A percentile compares a stretch with the other conserved stretches of the same genome.
Conservation (phyloP, 2,797 vertebrate species). For the Mus spretus region DNA sequence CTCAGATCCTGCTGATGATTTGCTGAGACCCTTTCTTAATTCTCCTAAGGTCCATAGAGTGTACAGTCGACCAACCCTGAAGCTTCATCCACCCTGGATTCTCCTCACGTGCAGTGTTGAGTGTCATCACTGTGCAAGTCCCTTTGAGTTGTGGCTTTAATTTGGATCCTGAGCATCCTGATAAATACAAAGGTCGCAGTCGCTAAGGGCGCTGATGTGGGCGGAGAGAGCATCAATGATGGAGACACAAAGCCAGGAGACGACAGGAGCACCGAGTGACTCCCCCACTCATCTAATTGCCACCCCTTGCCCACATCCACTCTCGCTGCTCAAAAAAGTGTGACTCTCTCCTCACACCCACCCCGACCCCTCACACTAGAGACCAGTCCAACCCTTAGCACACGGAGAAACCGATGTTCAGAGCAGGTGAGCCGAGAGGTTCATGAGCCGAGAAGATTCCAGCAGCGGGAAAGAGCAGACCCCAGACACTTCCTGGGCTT, state of each 20-base stretch:
- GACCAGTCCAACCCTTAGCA: background rate
- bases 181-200: conserved; percentile 16
- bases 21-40: background rate
- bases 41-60: background rate
- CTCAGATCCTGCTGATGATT: background rate
- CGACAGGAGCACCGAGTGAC: background rate
- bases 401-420: background rate
- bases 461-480: background rate
- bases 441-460: background rate
- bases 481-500: background rate
- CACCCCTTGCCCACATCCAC: background rate
- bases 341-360: background rate
- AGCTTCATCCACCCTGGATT: background rate
- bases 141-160: conserved; percentile 39
- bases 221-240: background rate
- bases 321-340: background rate
- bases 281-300: background rate
- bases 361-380: background rate
- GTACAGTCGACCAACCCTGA: background rate
- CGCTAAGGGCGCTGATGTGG: background rate
- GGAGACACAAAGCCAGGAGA: background rate
- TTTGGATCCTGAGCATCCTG: background rate
- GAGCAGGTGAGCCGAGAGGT: background rate
- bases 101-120: background rate
- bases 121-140: background rate